Evolutionary conservation across 2,797 vertebrate genomes (phyloP).

Genomic region (Megaceryle alcyon): DNA sequence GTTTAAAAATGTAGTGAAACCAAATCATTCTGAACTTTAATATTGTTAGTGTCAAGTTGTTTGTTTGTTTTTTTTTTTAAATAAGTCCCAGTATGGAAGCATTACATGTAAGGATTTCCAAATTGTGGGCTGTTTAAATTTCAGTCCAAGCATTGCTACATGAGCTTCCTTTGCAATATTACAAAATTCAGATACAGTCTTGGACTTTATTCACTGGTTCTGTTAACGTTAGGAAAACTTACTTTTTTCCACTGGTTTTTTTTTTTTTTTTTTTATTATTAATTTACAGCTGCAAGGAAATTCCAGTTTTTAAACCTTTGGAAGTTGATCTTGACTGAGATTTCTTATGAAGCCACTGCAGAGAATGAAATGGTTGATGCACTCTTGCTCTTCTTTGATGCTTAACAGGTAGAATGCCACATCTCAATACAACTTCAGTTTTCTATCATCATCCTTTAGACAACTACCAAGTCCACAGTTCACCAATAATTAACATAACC

Average conservation of each 20-base stretch:
- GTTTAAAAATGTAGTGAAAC: neutral
- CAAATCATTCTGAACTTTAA: neutral
- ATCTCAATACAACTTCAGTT: neutral
- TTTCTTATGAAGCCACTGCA: neutral
- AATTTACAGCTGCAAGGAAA: neutral
- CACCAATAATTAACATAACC: neutral
- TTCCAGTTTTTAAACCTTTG: neutral
- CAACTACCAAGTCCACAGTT: neutral
- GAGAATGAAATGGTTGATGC: neutral
- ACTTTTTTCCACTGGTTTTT: neutral
- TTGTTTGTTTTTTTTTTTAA: neutral
- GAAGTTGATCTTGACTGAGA: neutral
- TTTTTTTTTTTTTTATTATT: neutral
- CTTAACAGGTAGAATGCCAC: neutral
- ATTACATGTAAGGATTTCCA: neutral
- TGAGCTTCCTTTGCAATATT: neutral
- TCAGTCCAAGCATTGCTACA: neutral
- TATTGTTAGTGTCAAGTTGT: neutral
- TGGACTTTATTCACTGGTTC: neutral
- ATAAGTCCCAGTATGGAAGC: neutral
- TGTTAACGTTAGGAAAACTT: neutral
- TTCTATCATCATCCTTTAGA: neutral
- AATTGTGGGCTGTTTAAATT: neutral
- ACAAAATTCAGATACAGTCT: neutral
- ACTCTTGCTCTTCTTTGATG: neutral